phyloP scores from a whole-genome alignment of 2,888 invertebrate species.

The Drosophila buzzatii region DNA sequence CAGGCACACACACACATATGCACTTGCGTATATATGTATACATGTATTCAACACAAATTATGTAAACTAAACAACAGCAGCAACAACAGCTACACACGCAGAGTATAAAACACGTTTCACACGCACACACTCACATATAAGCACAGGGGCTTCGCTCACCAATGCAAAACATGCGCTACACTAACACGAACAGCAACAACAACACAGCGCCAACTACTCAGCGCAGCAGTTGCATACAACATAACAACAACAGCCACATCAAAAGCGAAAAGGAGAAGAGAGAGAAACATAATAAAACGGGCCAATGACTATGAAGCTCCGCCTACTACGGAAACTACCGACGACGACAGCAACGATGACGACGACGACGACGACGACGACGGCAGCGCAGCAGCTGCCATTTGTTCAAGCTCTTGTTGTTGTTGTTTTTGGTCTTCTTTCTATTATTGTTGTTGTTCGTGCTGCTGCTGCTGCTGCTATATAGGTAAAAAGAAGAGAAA shows the following conservation, averaged over 20 bases:
- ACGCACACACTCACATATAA: constrained; percentile 13
- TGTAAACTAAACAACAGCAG: constrained; percentile 45
- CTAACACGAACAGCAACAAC: constrained; percentile 32
- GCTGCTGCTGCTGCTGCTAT: constrained; percentile 37
- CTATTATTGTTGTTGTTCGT: constrained; percentile 31
- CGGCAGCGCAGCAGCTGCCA: constrained; percentile 51
- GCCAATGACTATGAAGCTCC: constrained; percentile 84
- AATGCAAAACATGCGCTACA: constrained; percentile 71
- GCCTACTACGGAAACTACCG: constrained; percentile 81
- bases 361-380: constrained; percentile 33
- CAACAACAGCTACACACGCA: constrained; percentile 51
- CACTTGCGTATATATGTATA: neutral
- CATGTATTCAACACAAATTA: constrained; percentile 34
- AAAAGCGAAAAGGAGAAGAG: constrained; percentile 73
- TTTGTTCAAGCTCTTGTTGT: constrained; percentile 47
- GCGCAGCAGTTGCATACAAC: constrained; percentile 64
- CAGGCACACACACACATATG: neutral
- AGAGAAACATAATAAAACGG: constrained; percentile 79
- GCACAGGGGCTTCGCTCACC: constrained; percentile 44
- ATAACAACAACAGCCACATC: constrained; percentile 38
- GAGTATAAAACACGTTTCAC: constrained; percentile 66
- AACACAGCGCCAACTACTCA: constrained; percentile 52
- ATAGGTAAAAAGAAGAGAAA: constrained; percentile 62
- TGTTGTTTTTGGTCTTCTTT: constrained; percentile 30
- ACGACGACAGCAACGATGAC: constrained; percentile 52